Conservation (phyloP, 1,140 invertebrate genomes). For the Eriocheir sinensis region DNA sequence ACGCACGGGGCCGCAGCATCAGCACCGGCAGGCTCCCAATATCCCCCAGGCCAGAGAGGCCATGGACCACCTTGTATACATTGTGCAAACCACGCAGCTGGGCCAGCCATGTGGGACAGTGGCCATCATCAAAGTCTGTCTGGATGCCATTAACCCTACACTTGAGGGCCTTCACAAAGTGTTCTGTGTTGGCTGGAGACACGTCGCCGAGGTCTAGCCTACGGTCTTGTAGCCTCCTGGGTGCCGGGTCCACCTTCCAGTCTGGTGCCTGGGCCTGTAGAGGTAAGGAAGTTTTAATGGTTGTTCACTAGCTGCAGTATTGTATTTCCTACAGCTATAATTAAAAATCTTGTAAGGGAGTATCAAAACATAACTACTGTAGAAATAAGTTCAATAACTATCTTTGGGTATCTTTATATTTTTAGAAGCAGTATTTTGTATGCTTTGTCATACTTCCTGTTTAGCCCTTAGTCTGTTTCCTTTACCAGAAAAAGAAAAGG, state of each 20-base stretch:
- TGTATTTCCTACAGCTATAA: too few species aligned
- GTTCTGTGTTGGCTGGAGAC: slow-evolving; percentile 67
- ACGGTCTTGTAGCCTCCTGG: slow-evolving; percentile 30
- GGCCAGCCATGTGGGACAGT: slow-evolving; percentile 88
- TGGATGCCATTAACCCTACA: slow-evolving; percentile 79
- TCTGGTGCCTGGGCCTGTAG: slow-evolving; percentile 36
- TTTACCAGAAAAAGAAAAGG: too few species aligned
- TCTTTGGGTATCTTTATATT: too few species aligned
- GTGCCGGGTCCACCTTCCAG: slow-evolving; percentile 64
- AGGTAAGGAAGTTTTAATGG: too few species aligned
- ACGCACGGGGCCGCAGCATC: slow-evolving; percentile 88
- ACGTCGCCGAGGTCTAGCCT: slow-evolving; percentile 67
- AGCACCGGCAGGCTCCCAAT: slow-evolving; percentile 84
- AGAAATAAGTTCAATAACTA: too few species aligned
- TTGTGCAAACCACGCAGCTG: slow-evolving; percentile 87
- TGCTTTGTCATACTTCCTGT: too few species aligned
- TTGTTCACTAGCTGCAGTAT: too few species aligned
- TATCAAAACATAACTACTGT: too few species aligned
- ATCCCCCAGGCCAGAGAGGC: slow-evolving; percentile 82
- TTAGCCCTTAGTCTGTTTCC: too few species aligned
- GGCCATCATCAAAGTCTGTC: slow-evolving; percentile 88
- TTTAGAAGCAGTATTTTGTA: too few species aligned
- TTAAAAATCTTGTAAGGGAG: too few species aligned
- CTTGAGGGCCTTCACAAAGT: slow-evolving; percentile 57
- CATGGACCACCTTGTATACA: slow-evolving; percentile 84